Evolutionary conservation across 2,113 vertebrate species (phyloP), one percentile per base, ranked within the genome.

Genomic region (Cyanoramphus novaezelandiae): DNA sequence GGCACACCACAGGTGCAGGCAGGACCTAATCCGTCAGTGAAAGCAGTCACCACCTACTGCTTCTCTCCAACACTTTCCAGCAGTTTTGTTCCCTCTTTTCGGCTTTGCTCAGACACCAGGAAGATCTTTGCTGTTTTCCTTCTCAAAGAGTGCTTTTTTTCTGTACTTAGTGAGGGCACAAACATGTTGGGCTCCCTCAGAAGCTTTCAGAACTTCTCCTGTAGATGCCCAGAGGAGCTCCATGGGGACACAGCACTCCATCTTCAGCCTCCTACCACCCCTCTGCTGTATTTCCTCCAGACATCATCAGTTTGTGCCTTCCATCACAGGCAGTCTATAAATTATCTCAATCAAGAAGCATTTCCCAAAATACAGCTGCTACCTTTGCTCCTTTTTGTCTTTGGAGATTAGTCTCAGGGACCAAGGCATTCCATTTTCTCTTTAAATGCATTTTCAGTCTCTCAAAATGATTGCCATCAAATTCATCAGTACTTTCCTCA

Each of bases 301-400:
- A 37, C 1, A 1, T 39, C 50, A 21, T 76, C 0, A 0, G 10
- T 49, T 57, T 81, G 27, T 46, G 17, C 41, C 67, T 83, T 92
- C 63, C 33, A 39, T 49, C 60, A 31, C 20, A 71, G 46, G 17
- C 70, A 87, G 35, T 17, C 43, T 3, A 24, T 59, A 63, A 81
- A 52, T 79, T 27, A 80, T 21, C 33, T 50, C 65, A 84, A 5
- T 91, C 62, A 93, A 49, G 74, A 82, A 89, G 24, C 29, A 44
- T 44, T 88, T 82, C 65, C 71, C 62, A 80, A 85, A 94, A 90
- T 41, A 82, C 33, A 64, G 28, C 37, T 81, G 44, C 44, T 76
- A 50, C 55, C 33, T 90, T 46, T 87, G 65, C 16, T 49, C 16
- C n/a, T 86, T 93, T 74, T 53, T 74, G 16, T 52, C 59, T 92